Percentiles rank a stretch among this genome's conserved stretches.
phyloP scores from a whole-genome alignment of 2,888 invertebrate species.

The Mythimna loreyi region DNA sequence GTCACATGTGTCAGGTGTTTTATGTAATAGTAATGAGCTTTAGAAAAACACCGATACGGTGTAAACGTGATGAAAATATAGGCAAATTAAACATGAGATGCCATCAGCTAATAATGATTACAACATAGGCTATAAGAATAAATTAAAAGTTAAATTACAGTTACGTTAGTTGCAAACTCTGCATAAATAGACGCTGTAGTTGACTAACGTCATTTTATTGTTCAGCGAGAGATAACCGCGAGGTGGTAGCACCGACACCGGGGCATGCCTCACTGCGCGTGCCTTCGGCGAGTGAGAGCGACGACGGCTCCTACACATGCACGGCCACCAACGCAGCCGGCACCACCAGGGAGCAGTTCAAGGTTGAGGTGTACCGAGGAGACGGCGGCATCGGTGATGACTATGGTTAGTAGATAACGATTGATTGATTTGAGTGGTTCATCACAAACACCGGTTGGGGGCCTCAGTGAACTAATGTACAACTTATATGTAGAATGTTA shows the following conservation, averaged over 20 bases:
- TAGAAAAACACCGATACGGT: background rate
- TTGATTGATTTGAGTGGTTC: background rate
- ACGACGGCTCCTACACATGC: slow-evolving; percentile 94
- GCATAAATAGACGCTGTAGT: background rate
- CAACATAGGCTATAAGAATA: background rate
- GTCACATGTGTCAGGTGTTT: background rate
- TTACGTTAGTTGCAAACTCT: background rate
- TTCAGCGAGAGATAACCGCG: slow-evolving; percentile 66
- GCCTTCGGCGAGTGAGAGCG: slow-evolving; percentile 78
- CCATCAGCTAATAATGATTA: no score
- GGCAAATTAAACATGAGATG: background rate
- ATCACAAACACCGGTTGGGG: background rate
- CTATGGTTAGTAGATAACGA: slow-evolving; percentile 20
- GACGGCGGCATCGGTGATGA: slow-evolving; percentile 68
- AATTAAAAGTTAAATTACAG: no score
- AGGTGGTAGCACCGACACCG: slow-evolving; percentile 70
- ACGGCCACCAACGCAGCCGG: slow-evolving; percentile 93
- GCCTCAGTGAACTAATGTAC: background rate
- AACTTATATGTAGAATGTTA: no score
- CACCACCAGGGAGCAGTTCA: slow-evolving; percentile 91
- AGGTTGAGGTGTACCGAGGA: slow-evolving; percentile 89
- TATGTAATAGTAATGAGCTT: background rate
- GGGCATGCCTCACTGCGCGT: slow-evolving; percentile 81
- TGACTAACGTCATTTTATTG: slow-evolving; percentile 4
- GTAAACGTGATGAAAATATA: background rate